These are phyloP conservation scores for Montipora capricornis DNA, from an alignment of 64 coral and sea anemone genomes.

Conservation along the genomic window DNA sequence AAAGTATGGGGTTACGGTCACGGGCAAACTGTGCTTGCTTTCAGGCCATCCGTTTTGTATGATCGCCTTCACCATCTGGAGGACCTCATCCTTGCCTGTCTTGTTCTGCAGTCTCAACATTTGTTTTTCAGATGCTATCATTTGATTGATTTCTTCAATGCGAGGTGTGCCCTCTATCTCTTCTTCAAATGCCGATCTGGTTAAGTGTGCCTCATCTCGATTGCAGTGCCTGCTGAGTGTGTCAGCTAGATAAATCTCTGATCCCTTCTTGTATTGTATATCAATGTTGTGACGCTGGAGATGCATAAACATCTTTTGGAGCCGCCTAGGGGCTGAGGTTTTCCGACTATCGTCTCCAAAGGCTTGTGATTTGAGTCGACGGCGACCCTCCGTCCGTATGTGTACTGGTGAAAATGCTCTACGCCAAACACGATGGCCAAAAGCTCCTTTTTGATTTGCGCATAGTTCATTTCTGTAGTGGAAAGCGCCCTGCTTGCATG, in stretches of 20 bases:
- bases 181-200: not conserved
- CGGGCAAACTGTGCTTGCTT: not conserved
- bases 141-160: too few species aligned
- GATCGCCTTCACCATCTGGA: not conserved
- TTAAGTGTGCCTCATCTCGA: too few species aligned
- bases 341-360: too few species aligned
- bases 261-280: constrained; percentile 19
- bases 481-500: too few species aligned
- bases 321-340: too few species aligned
- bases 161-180: constrained; percentile 4
- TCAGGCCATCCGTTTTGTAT: constrained; percentile 7
- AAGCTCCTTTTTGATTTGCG: too few species aligned
- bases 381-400: too few species aligned
- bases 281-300: not conserved
- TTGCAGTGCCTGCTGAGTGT: constrained; percentile 12
- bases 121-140: not conserved
- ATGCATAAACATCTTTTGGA: too few species aligned
- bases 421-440: too few species aligned
- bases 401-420: too few species aligned
- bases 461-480: too few species aligned
- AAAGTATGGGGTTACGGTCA: not conserved
- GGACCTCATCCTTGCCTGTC: constrained; percentile 8
- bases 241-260: constrained; percentile 4
- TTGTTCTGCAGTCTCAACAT: not conserved
- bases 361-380: too few species aligned